phyloP scores from a whole-genome alignment of 2,113 vertebrate species.

The Cavia aperea region DNA sequence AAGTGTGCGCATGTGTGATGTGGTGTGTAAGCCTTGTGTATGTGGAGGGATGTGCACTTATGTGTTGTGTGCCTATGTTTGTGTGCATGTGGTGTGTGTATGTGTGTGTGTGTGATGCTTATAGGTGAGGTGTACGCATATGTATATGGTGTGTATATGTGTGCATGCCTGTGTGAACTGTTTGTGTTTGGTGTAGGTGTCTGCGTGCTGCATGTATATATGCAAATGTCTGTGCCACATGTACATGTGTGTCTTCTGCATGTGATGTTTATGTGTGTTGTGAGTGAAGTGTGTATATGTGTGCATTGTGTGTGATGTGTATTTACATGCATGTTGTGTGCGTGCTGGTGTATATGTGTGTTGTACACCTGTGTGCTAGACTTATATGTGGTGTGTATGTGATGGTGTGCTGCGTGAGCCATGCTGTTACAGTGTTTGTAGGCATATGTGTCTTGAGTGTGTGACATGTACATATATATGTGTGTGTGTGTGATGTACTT shows the following conservation, averaged over 20 bases:
- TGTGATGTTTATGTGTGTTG: not conserved
- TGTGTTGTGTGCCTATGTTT: not conserved
- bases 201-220: not conserved
- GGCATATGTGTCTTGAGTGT: not conserved
- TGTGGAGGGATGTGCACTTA: not conserved
- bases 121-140: not conserved
- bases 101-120: not conserved
- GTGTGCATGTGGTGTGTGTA: not conserved
- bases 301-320: not conserved
- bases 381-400: not conserved
- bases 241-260: not conserved
- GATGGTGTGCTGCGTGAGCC: not conserved
- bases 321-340: too few species aligned
- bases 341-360: too few species aligned
- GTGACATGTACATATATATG: not conserved
- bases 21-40: not conserved
- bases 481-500: not conserved
- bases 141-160: not conserved
- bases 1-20: not conserved
- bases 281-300: not conserved
- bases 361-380: not conserved
- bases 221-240: not conserved
- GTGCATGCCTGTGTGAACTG: not conserved
- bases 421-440: not conserved
- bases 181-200: not conserved